These are phyloP conservation scores for Calidris pygmaea DNA, from an alignment of 2,113 vertebrate species.

Conservation along the genomic window DNA sequence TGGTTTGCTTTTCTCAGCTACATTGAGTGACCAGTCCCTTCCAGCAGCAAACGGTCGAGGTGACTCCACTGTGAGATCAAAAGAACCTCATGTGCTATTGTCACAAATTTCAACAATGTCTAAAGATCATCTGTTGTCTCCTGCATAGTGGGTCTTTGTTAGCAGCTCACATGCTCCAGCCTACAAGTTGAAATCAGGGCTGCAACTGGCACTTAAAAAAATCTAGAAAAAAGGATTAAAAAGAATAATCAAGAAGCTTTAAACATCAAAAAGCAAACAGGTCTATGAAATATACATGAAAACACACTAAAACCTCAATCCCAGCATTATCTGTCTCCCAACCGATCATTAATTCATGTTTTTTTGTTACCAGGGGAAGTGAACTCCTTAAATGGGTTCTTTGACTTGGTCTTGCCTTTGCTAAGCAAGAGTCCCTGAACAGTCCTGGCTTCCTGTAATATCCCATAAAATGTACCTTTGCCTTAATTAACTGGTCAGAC, in stretches of 20 bases:
- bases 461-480: neutral
- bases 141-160: neutral
- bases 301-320: neutral
- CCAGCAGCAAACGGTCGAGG: neutral
- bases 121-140: neutral
- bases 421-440: neutral
- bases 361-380: neutral
- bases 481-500: neutral
- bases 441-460: neutral
- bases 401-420: neutral
- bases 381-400: neutral
- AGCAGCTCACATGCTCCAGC: neutral
- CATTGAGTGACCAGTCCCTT: neutral
- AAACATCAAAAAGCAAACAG: constrained; percentile 46
- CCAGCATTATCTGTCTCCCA: constrained; percentile 2
- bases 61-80: too few species aligned
- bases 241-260: constrained; percentile 38
- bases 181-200: neutral
- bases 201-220: neutral
- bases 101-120: neutral
- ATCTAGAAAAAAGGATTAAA: neutral
- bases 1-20: neutral
- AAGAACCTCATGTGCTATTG: neutral
- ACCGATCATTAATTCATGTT: neutral
- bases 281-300: constrained; percentile 57